Base-by-base conservation (phyloP, 2,113 vertebrate genomes). In the Heterochromis multidens region DNA sequence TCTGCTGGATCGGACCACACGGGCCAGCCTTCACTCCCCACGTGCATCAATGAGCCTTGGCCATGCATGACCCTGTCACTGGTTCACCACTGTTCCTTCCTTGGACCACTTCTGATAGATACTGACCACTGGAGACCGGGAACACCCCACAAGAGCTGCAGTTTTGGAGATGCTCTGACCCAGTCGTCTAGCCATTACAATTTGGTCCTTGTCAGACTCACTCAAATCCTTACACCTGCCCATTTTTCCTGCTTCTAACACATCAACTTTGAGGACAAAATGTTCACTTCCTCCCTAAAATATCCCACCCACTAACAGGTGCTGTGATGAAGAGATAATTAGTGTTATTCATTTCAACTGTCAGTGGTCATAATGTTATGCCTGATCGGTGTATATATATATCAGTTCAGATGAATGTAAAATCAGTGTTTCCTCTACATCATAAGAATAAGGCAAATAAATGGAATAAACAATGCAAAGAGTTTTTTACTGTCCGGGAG, bases 111-210 rank as follows among this genome's bases (percentile, higher is more conserved):
- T 9, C 6, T 12, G 62, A 65, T 37, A 65, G 12, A 65, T 65
- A 33, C 33, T 23, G 33, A 37, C 35, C 35, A 9, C 62, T 40
- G 62, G 33, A 65, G 33, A 65, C 6, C 0, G 0, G 62, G 21
- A 65, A 16, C 33, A 65, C 37, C 62, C 62, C 21, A 65, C 14
- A 1, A 23, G 7, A 40, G 21, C 33, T 65, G 21, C 62, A 65
- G 37, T 65, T 40, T 23, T 40, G 12, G 37, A 0, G 33, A 65
- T 3, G 0, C 0, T 65, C 62, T 65, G 12, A 65, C 33, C 33
- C 62, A 63, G 61, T 63, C n/a, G 6, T 23, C 1, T 63, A 37
- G 61, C 35, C 33, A 37, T 37, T 9, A 37, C 35, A 10, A 37
- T 37, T 9, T 9, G 35, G 35, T 33, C 61, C 37, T 40, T 37